Conservation (phyloP, 2,797 vertebrate genomes). For the Lagocephalus sceleratus region DNA sequence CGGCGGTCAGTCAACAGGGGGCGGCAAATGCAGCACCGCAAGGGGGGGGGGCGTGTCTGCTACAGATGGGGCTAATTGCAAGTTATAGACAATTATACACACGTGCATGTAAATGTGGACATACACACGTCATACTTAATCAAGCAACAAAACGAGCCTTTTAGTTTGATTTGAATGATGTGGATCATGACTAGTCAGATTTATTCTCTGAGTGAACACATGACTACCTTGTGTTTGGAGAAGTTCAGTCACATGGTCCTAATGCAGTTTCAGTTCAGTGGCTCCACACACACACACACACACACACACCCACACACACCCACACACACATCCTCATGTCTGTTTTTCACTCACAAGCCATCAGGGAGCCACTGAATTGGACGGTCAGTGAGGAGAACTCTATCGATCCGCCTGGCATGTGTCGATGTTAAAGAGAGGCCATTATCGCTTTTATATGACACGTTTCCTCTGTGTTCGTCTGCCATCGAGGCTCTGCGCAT, state of each 20-base stretch:
- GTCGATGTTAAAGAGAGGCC: conserved; percentile 33
- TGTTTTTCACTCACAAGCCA: conserved; percentile 11
- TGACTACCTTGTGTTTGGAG: conserved; percentile 2
- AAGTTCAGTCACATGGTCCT: conserved; percentile 2
- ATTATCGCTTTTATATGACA: conserved; percentile 44
- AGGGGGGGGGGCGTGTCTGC: too few species aligned
- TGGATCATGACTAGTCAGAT: neutral
- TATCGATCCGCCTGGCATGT: conserved; percentile 44
- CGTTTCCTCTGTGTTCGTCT: conserved; percentile 25
- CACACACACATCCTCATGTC: neutral
- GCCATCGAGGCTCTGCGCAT: conserved; percentile 5
- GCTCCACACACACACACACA: conserved; percentile 1
- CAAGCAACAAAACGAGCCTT: too few species aligned
- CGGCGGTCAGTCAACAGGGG: neutral
- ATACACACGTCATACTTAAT: too few species aligned
- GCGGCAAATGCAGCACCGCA: neutral
- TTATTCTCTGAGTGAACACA: conserved; percentile 4
- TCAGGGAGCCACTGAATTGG: conserved; percentile 28
- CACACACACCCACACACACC: conserved; percentile 1
- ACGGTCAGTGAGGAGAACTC: conserved; percentile 37
- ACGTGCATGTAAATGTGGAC: too few species aligned
- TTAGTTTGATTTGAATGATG: neutral
- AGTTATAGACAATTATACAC: too few species aligned
- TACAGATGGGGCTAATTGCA: too few species aligned
- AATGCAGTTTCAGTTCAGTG: conserved; percentile 6